A percentile compares a stretch with the other conserved stretches of the same genome.
These are phyloP conservation scores for Carassius carassius DNA, from an alignment of 2,113 vertebrate species.

Conservation along the genomic window DNA sequence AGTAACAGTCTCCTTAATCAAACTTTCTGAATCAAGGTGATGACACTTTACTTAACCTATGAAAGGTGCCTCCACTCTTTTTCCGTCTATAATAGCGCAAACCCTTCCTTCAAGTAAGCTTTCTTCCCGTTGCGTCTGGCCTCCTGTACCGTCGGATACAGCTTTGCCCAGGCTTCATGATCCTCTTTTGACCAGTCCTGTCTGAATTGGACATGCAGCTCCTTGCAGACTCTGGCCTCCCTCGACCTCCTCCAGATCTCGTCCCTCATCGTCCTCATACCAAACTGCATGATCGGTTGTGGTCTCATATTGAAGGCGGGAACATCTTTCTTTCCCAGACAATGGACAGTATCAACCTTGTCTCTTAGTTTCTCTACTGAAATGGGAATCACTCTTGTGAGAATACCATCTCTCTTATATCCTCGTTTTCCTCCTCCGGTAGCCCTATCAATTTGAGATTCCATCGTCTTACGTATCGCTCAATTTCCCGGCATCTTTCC, in stretches of 20 bases:
- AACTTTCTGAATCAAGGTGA: too few relatives aligned
- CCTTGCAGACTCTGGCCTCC: constrained; percentile 39
- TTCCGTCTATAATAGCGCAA: neutral
- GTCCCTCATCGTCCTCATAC: neutral
- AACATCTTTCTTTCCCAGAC: constrained; percentile 27
- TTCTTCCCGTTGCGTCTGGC: constrained; percentile 10
- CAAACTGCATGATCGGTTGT: neutral
- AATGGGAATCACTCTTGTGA: constrained; percentile 43
- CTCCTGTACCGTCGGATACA: neutral
- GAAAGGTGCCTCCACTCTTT: neutral
- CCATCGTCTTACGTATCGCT: constrained; percentile 25
- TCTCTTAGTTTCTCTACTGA: constrained; percentile 41
- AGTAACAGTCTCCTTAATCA: too few relatives aligned
- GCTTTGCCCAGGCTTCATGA: too few relatives aligned
- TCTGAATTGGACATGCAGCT: constrained; percentile 39
- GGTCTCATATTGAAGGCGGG: too few relatives aligned
- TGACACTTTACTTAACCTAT: too few relatives aligned
- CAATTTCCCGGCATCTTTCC: neutral
- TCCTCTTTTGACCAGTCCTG: constrained; percentile 45
- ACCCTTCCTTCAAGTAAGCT: constrained; percentile 6
- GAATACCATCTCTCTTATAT: constrained; percentile 40
- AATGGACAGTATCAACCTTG: constrained; percentile 21
- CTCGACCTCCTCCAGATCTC: neutral
- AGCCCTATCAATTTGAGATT: constrained; percentile 43
- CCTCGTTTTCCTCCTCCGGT: constrained; percentile 39